Percentiles rank a stretch among this genome's conserved stretches.
Conservation (phyloP, 1,140 invertebrate species). For the Streblospio benedicti region DNA sequence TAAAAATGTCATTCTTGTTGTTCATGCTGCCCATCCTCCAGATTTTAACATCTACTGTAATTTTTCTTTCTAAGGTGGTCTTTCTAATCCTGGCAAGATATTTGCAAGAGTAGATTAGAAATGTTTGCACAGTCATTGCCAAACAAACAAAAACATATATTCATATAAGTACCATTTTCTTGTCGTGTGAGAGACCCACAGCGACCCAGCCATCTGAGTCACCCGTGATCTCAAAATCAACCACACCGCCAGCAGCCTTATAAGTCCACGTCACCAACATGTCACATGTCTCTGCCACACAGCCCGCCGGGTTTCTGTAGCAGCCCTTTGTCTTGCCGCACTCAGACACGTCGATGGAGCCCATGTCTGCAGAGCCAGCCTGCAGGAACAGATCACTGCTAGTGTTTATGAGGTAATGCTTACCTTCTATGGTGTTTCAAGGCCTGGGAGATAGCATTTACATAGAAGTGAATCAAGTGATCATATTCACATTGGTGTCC, state of each 20-base stretch:
- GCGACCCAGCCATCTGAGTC: constrained; percentile 51
- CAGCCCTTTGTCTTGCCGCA: constrained; percentile 39
- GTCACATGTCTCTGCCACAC: constrained; percentile 34
- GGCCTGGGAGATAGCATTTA: background rate
- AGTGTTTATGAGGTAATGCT: background rate
- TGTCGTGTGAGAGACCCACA: constrained; percentile 63
- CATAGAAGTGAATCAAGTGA: background rate
- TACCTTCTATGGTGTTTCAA: background rate
- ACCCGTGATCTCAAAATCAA: constrained; percentile 15
- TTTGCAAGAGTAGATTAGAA: no score
- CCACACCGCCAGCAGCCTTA: background rate
- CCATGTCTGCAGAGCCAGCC: constrained; percentile 9
- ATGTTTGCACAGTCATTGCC: no score
- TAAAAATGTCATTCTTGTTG: no score
- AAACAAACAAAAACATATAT: no score
- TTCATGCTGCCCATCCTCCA: no score
- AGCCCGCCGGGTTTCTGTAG: constrained; percentile 36
- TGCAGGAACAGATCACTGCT: background rate
- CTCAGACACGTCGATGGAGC: constrained; percentile 25
- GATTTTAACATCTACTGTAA: no score
- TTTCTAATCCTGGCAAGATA: no score
- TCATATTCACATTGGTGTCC: background rate
- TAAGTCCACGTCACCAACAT: constrained; percentile 39
- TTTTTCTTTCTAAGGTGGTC: no score
- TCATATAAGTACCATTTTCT: constrained; percentile 63